Base-by-base conservation (phyloP, 2,113 vertebrate genomes). In the Lagopus leucura region DNA sequence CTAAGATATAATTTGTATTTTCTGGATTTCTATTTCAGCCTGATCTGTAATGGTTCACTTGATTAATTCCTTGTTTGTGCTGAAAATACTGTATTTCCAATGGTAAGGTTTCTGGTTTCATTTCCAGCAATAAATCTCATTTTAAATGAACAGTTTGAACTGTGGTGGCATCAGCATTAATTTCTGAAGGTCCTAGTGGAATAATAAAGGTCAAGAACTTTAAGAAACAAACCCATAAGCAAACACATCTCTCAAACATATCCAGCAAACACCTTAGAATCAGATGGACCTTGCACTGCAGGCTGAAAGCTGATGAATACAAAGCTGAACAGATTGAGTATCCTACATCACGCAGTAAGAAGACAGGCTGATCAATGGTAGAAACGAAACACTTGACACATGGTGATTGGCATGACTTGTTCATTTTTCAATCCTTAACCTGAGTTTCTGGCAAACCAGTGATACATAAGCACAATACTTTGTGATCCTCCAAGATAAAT, bases 301-400 rank as follows among this genome's bases (percentile, higher is more conserved):
- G 13, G 30, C 50, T 6, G 6, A 1, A 12, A 54, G 20, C 3
- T 5, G 7, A 8, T 0, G 4, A 8, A 4, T 10, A 4, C 8
- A 4, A 3, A 6, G 1, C 21, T 6, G 21, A 2, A 7, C 4
- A 15, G 13, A 4, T 0, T 2, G 17, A 7, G 5, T 22, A 34
- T 48, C 24, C 43, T 16, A 3, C 19, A 13, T 19, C 16, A 1
- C 2, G 19, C 24, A 13, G 11, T 5, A 43, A 13, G 40, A 10
- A 9, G 16, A 14, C 1, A 42, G 54, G 34, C 20, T 52, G 61
- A 38, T 47, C 30, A n/a, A 11, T 65, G 15, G 30, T 32, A 52
- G 22, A 54, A 11, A 54, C 22, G 54, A 50, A 50, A 42, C 38
- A 38, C 45, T 48, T 19, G 8, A 18, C 25, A 71, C 25, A 8